phyloP scores from a whole-genome alignment of 2,888 invertebrate genomes.

The Erannis defoliaria region DNA sequence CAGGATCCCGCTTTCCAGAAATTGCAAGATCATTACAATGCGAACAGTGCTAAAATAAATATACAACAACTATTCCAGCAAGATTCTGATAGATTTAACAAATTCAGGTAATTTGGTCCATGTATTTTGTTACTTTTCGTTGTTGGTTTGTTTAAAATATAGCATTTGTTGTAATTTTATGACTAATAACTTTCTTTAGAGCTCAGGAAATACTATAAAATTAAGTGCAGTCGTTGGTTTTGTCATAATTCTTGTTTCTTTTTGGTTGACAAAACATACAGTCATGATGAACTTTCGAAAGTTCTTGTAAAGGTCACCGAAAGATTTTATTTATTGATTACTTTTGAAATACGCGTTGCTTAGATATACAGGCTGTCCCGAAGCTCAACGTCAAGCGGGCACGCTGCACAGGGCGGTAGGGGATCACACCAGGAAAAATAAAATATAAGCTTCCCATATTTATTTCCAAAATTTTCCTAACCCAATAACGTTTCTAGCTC shows the following conservation, averaged over 20 bases:
- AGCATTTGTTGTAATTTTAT: neutral
- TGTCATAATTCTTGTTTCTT: neutral
- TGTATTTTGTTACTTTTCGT: slow-evolving; percentile 37
- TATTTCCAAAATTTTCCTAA: too few relatives aligned
- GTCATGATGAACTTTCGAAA: slow-evolving; percentile 49
- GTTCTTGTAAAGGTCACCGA: slow-evolving; percentile 66
- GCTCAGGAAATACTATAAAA: neutral
- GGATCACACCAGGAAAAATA: too few relatives aligned
- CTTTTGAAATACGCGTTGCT: neutral
- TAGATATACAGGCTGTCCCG: too few relatives aligned
- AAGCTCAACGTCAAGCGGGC: too few relatives aligned
- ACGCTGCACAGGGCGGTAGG: too few relatives aligned
- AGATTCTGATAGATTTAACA: slow-evolving; percentile 94
- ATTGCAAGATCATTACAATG: slow-evolving; percentile 91
- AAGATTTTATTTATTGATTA: slow-evolving; percentile 33
- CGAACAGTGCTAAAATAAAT: slow-evolving; percentile 91
- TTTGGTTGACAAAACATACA: slow-evolving; percentile 30
- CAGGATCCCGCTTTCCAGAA: slow-evolving; percentile 91
- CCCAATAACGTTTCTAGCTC: too few relatives aligned
- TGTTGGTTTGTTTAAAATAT: slow-evolving; percentile 23
- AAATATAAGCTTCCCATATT: too few relatives aligned
- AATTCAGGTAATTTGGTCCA: slow-evolving; percentile 91
- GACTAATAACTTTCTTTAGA: neutral
- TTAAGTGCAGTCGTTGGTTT: neutral
- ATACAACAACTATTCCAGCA: slow-evolving; percentile 93